Base-by-base conservation (phyloP, 2,888 invertebrate genomes). In the Pollenia labialis region DNA sequence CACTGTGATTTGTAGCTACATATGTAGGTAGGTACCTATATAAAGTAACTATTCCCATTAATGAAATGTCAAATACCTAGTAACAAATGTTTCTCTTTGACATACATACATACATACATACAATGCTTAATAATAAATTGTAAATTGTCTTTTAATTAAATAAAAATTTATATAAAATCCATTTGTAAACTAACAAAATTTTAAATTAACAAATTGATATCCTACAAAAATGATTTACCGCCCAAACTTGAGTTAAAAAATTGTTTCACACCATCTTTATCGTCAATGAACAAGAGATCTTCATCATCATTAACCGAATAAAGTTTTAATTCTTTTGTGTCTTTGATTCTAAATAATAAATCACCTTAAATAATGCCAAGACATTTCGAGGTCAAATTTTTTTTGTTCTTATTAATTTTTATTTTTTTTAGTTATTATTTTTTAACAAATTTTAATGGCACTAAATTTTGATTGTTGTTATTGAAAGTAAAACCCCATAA, bases 321-420 rank as follows among this genome's bases (percentile, higher is more conserved):
- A 12, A 32, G 56, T 56, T 56, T 23, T 10, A 23, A 44, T 66
- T 66, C 14, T 66, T 66, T 23, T 56, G 8, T 71, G 6, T 32
- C 32, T 11, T 71, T 44, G 48, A 68, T 81, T 64, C 50, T 68
- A 68, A n/a, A n/a, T n/a, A n/a, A 76, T 58, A 76, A 81, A 85
- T 81, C 50, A 85, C 71, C 81, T 71, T 69, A 58, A 76, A 58
- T 58, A 66, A 64, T 46, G 50, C 32, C 54, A 54, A 76, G 81
- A 76, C 85, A 85, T 76, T 76, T 85, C 71, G 85, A 85, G 85
- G 85, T 81, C 62, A 81, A 44, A 64, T 44, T 81, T 64, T 62
- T 32, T 18, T 52, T n/a, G n/a, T n/a, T 46, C n/a, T 42, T 11
- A 8, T 58, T 81, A 40, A 46, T 79, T 42, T 68, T 82, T 71